A percentile compares a stretch with the other conserved stretches of the same genome.
phyloP scores from a whole-genome alignment of 1,140 invertebrate species.

The Gonioctena quinquepunctata region DNA sequence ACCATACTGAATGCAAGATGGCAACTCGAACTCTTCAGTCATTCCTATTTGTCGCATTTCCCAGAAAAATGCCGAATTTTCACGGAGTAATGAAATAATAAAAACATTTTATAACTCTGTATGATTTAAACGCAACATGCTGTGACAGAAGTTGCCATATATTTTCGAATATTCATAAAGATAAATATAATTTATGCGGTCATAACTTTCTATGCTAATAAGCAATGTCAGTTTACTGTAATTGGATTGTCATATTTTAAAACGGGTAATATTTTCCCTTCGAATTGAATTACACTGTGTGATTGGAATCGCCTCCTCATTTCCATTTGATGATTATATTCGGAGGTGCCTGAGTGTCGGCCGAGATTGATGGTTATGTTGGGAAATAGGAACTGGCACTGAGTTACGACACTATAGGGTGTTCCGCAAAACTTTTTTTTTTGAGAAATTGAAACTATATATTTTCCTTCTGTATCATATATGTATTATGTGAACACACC shows the following conservation, averaged over 20 bases:
- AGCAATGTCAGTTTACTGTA: conserved; percentile 42
- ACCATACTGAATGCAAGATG: too few relatives aligned
- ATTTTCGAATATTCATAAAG: conserved; percentile 50
- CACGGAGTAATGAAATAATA: not conserved
- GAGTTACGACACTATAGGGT: too few relatives aligned
- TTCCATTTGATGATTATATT: conserved; percentile 7
- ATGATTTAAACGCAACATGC: conserved; percentile 43
- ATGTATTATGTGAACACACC: too few relatives aligned
- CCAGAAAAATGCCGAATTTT: too few relatives aligned
- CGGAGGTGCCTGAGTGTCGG: not conserved
- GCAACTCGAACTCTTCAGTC: too few relatives aligned
- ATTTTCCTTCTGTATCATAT: too few relatives aligned
- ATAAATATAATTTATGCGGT: conserved; percentile 47
- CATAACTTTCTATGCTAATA: conserved; percentile 43
- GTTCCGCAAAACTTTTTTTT: too few relatives aligned
- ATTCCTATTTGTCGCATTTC: too few relatives aligned
- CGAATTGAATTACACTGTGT: conserved; percentile 14
- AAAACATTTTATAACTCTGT: conserved; percentile 27
- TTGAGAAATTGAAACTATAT: too few relatives aligned
- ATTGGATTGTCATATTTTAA: conserved; percentile 45
- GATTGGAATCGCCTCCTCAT: conserved; percentile 3
- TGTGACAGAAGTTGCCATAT: conserved; percentile 39
- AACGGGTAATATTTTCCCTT: conserved; percentile 30
- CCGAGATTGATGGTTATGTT: not conserved
- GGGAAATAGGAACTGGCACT: too few relatives aligned